A percentile compares a stretch with the other conserved stretches of the same genome.
Evolutionary conservation across 2,888 invertebrate genomes (phyloP).

Genomic region (Holacanthella duospinosa): DNA sequence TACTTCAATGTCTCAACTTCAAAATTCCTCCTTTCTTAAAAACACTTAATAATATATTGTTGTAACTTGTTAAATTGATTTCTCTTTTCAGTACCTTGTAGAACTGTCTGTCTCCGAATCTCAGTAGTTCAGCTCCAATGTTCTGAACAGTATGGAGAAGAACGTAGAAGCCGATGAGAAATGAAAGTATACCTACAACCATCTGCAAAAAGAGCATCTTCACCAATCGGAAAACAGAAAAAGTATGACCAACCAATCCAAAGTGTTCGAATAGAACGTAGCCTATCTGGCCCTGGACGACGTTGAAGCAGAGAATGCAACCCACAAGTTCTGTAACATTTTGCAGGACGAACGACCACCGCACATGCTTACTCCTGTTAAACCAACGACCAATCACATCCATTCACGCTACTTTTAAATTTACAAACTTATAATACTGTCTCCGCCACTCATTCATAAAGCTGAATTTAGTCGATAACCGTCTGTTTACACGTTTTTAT

Average conservation of each 20-base stretch:
- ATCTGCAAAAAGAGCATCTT: conserved; percentile 40
- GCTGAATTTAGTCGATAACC: too few relatives aligned
- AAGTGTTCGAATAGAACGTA: conserved; percentile 18
- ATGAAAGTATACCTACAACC: conserved; percentile 56
- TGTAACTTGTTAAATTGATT: neutral
- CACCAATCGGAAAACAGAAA: conserved; percentile 3
- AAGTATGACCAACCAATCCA: conserved; percentile 11
- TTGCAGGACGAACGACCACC: conserved; percentile 60
- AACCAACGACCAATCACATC: neutral
- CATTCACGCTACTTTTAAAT: neutral
- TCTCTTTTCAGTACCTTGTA: conserved; percentile 50
- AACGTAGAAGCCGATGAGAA: conserved; percentile 69
- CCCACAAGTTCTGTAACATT: conserved; percentile 65
- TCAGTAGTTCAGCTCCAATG: conserved; percentile 74
- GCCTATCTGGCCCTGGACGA: conserved; percentile 45
- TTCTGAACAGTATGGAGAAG: conserved; percentile 84
- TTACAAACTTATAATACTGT: too few relatives aligned
- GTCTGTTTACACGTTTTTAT: too few relatives aligned
- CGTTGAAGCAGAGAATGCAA: conserved; percentile 68
- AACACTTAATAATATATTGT: too few relatives aligned
- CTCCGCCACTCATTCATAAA: too few relatives aligned
- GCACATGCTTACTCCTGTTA: conserved; percentile 56
- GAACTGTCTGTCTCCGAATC: conserved; percentile 75
- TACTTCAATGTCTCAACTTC: neutral
- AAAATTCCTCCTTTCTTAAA: neutral